Evolutionary conservation across 2,888 invertebrate species (phyloP).

Genomic region (Sphaerophoria rueppellii): DNA sequence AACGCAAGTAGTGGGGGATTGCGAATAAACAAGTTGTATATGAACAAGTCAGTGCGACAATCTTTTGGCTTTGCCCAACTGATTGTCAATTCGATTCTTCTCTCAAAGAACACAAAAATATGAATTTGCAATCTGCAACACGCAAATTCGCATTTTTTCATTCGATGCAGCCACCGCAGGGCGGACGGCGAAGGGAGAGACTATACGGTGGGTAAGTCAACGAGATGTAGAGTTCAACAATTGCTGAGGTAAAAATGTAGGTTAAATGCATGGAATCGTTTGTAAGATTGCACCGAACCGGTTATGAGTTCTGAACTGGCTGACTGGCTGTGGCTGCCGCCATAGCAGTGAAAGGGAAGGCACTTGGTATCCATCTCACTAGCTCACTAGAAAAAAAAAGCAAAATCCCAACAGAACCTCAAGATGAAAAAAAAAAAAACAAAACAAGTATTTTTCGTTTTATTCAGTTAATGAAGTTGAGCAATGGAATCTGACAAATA

Average conservation of each 20-base stretch:
- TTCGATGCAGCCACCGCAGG: not conserved
- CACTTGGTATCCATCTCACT: slow-evolving; percentile 53
- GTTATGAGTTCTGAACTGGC: slow-evolving; percentile 57
- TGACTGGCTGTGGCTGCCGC: slow-evolving; percentile 1
- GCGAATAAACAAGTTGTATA: not conserved
- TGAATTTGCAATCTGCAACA: slow-evolving; percentile 22
- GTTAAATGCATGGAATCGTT: slow-evolving; percentile 68
- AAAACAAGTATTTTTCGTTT: slow-evolving; percentile 33
- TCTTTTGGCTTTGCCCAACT: slow-evolving; percentile 5
- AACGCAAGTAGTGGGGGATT: not conserved
- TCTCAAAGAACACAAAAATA: slow-evolving; percentile 20
- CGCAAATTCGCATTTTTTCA: slow-evolving; percentile 33
- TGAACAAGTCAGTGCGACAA: not conserved
- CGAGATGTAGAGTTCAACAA: slow-evolving; percentile 61
- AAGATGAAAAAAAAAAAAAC: slow-evolving; percentile 31
- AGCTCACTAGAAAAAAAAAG: not conserved
- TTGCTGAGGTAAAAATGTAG: slow-evolving; percentile 67
- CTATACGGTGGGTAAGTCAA: slow-evolving; percentile 4
- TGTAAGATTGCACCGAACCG: slow-evolving; percentile 70
- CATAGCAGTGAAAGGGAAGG: slow-evolving; percentile 42
- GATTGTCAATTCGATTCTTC: slow-evolving; percentile 17
- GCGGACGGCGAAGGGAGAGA: not conserved
- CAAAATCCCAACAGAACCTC: slow-evolving; percentile 44
- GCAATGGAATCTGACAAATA: slow-evolving; percentile 32
- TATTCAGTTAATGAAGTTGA: slow-evolving; percentile 7